Evolutionary conservation across 2,888 invertebrate species (phyloP).

Genomic region (Apocheima hispidaria): DNA sequence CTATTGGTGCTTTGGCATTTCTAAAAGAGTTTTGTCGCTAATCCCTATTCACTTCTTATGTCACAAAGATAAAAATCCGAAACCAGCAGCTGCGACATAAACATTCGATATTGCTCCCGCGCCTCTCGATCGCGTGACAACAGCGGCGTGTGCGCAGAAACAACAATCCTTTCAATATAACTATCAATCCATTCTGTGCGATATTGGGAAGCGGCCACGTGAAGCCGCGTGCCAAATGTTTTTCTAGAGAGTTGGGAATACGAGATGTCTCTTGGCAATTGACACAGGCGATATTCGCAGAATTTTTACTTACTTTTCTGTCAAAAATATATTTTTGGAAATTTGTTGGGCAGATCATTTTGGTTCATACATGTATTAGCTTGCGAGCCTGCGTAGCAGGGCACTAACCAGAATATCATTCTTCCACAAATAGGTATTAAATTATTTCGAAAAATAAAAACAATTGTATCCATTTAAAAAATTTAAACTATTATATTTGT

Average conservation of each 20-base stretch:
- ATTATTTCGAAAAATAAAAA: too few species aligned
- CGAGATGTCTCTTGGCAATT: constrained; percentile 22
- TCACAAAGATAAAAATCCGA: constrained; percentile 22
- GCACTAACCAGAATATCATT: too few species aligned
- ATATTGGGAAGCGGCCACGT: constrained; percentile 29
- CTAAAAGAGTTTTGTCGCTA: neutral
- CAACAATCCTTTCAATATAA: constrained; percentile 45
- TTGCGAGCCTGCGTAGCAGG: too few species aligned
- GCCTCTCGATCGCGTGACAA: constrained; percentile 33
- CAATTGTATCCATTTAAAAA: too few species aligned
- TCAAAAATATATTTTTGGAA: neutral
- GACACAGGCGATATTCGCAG: neutral
- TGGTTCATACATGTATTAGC: neutral
- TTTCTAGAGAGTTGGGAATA: constrained; percentile 41
- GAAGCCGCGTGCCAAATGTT: constrained; percentile 48
- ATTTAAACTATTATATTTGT: too few species aligned
- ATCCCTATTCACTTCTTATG: constrained; percentile 1
- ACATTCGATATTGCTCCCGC: constrained; percentile 32
- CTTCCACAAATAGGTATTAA: too few species aligned
- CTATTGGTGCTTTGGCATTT: too few species aligned
- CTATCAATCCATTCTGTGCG: constrained; percentile 41
- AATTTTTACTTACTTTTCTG: too few species aligned
- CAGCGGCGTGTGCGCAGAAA: constrained; percentile 43
- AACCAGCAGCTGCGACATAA: constrained; percentile 30
- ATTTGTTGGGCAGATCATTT: neutral